Evolutionary conservation across 2,797 vertebrate genomes (phyloP).

Genomic region (Dendrocincla tyrannina): DNA sequence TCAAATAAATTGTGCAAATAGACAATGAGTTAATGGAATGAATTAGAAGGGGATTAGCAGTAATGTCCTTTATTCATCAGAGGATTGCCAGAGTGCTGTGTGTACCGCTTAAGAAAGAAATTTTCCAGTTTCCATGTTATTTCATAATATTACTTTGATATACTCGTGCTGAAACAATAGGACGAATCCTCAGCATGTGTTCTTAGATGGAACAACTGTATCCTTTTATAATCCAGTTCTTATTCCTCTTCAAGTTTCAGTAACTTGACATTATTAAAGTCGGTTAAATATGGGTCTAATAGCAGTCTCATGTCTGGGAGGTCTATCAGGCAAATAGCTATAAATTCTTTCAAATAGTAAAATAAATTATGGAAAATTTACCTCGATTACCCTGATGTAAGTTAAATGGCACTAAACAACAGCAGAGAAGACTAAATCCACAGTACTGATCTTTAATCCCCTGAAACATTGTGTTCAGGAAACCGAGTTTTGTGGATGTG

Average conservation of each 20-base stretch:
- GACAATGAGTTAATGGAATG: slow-evolving; percentile 44
- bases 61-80: slow-evolving; percentile 28
- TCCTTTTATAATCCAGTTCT: not conserved
- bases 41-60: slow-evolving; percentile 35
- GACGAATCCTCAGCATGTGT: not conserved
- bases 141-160: not conserved
- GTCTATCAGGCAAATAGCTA: not conserved
- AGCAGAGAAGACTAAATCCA: not conserved
- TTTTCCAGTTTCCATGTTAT: not conserved
- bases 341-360: not conserved
- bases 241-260: not conserved
- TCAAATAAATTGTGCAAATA: slow-evolving; percentile 1
- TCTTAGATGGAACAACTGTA: not conserved
- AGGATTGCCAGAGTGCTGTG: slow-evolving; percentile 22
- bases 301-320: accelerated
- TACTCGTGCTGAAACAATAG: not conserved
- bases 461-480: not conserved
- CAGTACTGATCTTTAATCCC: not conserved
- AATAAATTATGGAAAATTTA: not conserved
- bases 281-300: not conserved
- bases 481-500: not conserved
- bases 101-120: slow-evolving; percentile 14
- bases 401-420: not conserved
- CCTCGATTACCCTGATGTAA: not conserved
- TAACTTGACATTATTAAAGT: not conserved